Conservation (phyloP, 1,140 invertebrate genomes). For the Sogatella furcifera region DNA sequence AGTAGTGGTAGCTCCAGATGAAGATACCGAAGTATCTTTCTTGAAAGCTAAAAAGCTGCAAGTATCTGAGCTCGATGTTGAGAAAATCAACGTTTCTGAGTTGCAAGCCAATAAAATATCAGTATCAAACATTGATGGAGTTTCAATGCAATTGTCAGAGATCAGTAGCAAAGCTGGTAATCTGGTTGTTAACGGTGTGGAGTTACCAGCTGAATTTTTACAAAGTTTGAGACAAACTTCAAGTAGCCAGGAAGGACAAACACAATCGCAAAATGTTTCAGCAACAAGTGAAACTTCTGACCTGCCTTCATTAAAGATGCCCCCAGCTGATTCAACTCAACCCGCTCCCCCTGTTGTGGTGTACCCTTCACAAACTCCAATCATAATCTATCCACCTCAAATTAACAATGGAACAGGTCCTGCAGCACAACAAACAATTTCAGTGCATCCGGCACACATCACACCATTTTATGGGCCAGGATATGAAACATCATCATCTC, state of each 20-base stretch:
- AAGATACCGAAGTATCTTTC: conserved; percentile 27
- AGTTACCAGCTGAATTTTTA: conserved; percentile 37
- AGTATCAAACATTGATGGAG: conserved; percentile 65
- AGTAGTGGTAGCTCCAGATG: conserved; percentile 19
- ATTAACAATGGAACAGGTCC: conserved; percentile 5
- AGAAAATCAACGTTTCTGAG: conserved; percentile 59
- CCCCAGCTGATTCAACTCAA: background rate
- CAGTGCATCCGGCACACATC: background rate
- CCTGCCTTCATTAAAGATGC: background rate
- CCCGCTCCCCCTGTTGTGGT: background rate
- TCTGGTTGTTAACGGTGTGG: conserved; percentile 48
- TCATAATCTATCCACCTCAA: conserved; percentile 10
- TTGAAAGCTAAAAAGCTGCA: conserved; percentile 44
- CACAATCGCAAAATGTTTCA: background rate
- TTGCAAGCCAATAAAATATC: conserved; percentile 63
- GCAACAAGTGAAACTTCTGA: background rate
- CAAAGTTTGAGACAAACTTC: conserved; percentile 20
- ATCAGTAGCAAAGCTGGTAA: conserved; percentile 50
- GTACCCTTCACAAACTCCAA: conserved; percentile 9
- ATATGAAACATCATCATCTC: too few species aligned
- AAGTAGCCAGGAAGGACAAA: conserved; percentile 16
- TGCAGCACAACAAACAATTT: conserved; percentile 1
- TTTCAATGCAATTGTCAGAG: conserved; percentile 53
- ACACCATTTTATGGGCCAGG: background rate
- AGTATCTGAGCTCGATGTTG: conserved; percentile 62